Evolutionary conservation across 2,888 invertebrate genomes (phyloP).

Genomic region (Yponomeuta plumbellus): DNA sequence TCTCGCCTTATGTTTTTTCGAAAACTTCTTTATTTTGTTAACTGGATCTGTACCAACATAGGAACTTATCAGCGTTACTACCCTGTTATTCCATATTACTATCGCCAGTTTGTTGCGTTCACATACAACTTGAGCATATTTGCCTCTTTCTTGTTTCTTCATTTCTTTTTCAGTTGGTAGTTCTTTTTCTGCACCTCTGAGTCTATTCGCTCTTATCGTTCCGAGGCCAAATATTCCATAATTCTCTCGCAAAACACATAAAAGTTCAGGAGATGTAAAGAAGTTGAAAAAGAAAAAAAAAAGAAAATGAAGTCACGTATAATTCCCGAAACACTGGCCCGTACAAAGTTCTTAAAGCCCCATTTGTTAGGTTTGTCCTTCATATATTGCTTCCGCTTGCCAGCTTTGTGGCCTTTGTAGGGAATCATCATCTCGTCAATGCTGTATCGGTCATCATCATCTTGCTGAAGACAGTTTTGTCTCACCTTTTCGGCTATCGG

Average conservation of each 20-base stretch:
- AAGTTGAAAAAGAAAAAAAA: not conserved
- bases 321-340: constrained; percentile 38
- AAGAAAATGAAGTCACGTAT: constrained; percentile 15
- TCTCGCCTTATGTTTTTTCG: constrained; percentile 22
- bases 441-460: constrained; percentile 15
- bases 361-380: constrained; percentile 32
- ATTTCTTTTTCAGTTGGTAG: not conserved
- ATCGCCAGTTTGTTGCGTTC: not conserved
- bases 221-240: not conserved
- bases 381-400: constrained; percentile 35
- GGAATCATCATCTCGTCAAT: constrained; percentile 18
- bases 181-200: not conserved
- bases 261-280: constrained; percentile 5
- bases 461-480: constrained; percentile 12
- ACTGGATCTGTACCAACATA: constrained; percentile 25
- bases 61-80: constrained; percentile 25
- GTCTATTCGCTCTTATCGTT: constrained; percentile 15
- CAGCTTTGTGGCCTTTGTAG: constrained; percentile 16
- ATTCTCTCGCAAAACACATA: too few species aligned
- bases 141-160: constrained; percentile 8
- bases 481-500: constrained; percentile 12
- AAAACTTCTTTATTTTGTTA: constrained; percentile 23
- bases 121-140: constrained; percentile 2
- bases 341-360: constrained; percentile 30
- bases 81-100: constrained; percentile 26